phyloP scores from a whole-genome alignment of 2,113 vertebrate genomes.

The Corythornis madagascariensis region DNA sequence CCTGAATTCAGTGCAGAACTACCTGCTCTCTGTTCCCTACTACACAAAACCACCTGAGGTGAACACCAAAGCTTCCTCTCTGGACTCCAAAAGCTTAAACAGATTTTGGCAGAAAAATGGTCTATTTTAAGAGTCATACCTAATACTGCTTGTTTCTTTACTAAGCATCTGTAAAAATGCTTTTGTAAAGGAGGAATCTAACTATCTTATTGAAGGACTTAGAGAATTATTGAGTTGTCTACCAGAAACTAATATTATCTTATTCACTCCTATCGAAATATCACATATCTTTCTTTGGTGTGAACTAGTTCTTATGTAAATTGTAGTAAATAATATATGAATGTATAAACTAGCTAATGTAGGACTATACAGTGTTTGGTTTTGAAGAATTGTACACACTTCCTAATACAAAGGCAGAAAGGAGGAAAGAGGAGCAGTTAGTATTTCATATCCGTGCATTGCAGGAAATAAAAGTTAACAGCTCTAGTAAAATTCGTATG shows the following conservation, averaged over 20 bases:
- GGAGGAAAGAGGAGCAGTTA: constrained; percentile 5
- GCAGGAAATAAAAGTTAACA: constrained; percentile 62
- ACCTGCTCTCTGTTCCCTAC: background rate
- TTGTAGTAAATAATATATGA: constrained; percentile 9
- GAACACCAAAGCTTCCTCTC: background rate
- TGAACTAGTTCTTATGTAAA: constrained; percentile 6
- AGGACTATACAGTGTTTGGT: background rate
- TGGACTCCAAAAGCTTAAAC: background rate
- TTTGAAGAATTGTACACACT: constrained; percentile 15
- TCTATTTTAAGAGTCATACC: background rate
- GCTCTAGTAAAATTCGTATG: constrained; percentile 60
- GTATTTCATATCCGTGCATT: constrained; percentile 34
- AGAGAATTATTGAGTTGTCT: constrained; percentile 31
- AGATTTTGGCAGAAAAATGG: background rate
- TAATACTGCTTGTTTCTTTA: background rate
- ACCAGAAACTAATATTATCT: constrained; percentile 7
- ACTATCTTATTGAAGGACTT: background rate
- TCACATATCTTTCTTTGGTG: background rate
- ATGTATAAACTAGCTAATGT: background rate
- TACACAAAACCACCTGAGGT: background rate
- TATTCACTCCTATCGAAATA: constrained; percentile 10
- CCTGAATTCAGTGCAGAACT: background rate
- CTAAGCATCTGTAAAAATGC: background rate
- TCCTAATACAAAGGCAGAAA: background rate
- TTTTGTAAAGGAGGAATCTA: background rate